These are phyloP conservation scores for Nephrotoma guestfalica DNA, from an alignment of 2,888 invertebrate species.

Conservation along the genomic window DNA sequence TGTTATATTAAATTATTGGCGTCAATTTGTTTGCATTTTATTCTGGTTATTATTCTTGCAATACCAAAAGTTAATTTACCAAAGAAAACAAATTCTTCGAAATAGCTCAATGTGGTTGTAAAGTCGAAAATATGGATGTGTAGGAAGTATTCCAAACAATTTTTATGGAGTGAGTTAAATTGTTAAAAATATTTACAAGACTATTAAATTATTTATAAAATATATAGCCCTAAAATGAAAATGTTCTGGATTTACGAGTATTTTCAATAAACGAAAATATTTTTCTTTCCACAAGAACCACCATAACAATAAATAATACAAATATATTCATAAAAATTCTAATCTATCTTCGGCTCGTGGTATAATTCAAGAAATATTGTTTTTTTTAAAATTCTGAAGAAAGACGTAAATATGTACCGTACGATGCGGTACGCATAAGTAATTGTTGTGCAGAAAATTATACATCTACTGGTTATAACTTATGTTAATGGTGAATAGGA, in stretches of 20 bases:
- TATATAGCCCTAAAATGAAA: neutral
- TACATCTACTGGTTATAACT: neutral
- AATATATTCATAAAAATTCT: neutral
- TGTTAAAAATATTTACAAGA: neutral
- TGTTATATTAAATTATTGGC: neutral
- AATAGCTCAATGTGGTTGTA: neutral
- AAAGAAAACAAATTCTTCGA: neutral
- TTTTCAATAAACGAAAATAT: neutral
- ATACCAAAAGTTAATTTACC: neutral
- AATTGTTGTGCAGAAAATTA: neutral
- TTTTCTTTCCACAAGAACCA: neutral
- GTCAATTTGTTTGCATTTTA: neutral
- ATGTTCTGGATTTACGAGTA: neutral
- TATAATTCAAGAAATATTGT: neutral
- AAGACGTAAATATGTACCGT: neutral
- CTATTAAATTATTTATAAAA: neutral
- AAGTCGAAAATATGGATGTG: too few species aligned
- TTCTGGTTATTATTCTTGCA: neutral
- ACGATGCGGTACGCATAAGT: neutral
- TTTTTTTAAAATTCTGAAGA: neutral
- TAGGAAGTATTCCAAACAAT: too few species aligned
- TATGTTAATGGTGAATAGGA: too few species aligned
- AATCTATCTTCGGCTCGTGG: neutral
- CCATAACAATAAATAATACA: neutral
- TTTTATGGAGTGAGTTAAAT: neutral